Evolutionary conservation across 2,113 vertebrate species (phyloP), one percentile per base, ranked within the genome.

Genomic region (Cyanoderma ruficeps): DNA sequence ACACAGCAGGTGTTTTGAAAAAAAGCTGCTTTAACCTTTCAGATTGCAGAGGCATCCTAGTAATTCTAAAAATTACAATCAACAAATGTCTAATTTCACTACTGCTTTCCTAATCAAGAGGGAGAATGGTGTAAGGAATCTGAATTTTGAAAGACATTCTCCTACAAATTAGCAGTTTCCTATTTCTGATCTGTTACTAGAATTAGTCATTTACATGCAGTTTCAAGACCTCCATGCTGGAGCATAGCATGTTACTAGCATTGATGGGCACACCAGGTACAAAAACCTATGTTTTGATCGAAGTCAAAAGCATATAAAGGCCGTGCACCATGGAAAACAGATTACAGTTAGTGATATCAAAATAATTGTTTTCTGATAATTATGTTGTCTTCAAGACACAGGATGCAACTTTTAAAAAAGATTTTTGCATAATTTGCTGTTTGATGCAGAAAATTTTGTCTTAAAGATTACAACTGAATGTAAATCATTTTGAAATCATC

Each of bases 1-100:
- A 94, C 81, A 84, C 3, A 18, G 80, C 93, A 97, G 89, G 80
- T 94, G 69, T 95, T 95, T 95, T 89, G 52, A 92, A 93, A 89
- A 65, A 67, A 91, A 78, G 79, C 47, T 94, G 44, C 47, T 93
- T 49, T 83, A 93, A 84, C 83, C 89, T 92, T 91, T 89, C 60
- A 60, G 60, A 87, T 92, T 89, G 80, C 63, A 70, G 55, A 95
- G 68, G 22, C 90, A 92, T 94, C 67, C n/a, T 63, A 87, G 72
- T 71, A 89, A 90, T 94, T 89, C 80, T 61, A 60, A 87, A 72
- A 93, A 90, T 92, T 64, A 71, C 72, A 78, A 23, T 77, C 76
- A 84, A 82, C 80, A 78, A 92, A 77, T 70, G 39, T 42, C 52
- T 70, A 42, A 89, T 95, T 87, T 95, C 47, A 71, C 83, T 81